Base-by-base conservation (phyloP, 2,113 vertebrate genomes). In the Lasiurus cinereus region DNA sequence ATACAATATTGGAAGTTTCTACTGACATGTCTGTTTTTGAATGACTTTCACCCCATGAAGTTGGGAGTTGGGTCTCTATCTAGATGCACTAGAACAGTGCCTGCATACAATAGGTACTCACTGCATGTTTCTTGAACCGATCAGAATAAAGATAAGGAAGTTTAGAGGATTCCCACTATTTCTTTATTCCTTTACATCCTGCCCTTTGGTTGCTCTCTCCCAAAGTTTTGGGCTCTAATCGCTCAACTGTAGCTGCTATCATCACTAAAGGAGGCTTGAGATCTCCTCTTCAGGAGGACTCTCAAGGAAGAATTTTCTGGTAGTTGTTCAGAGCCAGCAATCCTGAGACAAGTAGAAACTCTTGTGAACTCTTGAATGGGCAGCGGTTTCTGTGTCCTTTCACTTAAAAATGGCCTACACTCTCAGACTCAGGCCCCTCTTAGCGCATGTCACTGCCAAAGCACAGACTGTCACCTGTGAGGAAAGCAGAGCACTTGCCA, bases 1-100 rank as follows among this genome's bases (percentile, higher is more conserved):
- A 4, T 6, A n/a, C 0, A 0, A 2, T 52, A n/a, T 8, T 12
- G 14, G 18, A 52, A 36, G 14, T 52, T 27, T 43, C 19, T 39
- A 13, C 15, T 46, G 39, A 7, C 6, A 1, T 18, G 5, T 56
- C 74, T 84, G 50, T 39, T 87, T 66, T 54, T 73, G 39, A 12
- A 14, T 21, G 27, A 69, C 29, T 39, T 36, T 29, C 4, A 24
- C 6, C 5, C 29, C 33, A 46, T 74, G 19, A 83, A 24, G 14
- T 11, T 24, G 15, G 21, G 21, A 5, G 2, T 8, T 39, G 13
- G 4, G 24, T 50, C 29, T 67, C 12, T 43, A 15, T 33, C 54
- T 52, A 4, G 7, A 18, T 29, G 5, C 2, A 21, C 6, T 46
- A 73, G 72, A 39, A 82, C 22, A 59, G 33, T 5, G 19, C 12